Conservation (phyloP, 1,140 invertebrate species). For the Pseudomyrmex gracilis region DNA sequence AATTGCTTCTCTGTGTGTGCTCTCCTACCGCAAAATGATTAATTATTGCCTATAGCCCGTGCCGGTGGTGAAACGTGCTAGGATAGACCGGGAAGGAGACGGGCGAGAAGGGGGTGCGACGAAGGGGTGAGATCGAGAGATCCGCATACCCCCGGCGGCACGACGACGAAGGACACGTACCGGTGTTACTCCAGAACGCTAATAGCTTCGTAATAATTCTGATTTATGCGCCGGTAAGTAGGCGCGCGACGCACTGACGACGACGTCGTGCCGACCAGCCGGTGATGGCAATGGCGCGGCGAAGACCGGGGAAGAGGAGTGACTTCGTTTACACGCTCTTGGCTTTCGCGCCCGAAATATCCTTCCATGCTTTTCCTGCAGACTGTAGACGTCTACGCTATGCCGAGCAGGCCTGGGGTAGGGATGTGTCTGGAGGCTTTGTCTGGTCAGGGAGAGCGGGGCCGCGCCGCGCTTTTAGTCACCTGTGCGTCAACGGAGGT, state of each 20-base stretch:
- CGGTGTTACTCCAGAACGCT: slow-evolving; percentile 80
- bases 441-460: slow-evolving; percentile 62
- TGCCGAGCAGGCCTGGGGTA: slow-evolving; percentile 31
- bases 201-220: slow-evolving; percentile 83
- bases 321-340: slow-evolving; percentile 76
- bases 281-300: slow-evolving; percentile 33
- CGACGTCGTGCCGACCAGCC: slow-evolving; percentile 60
- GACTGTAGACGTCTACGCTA: slow-evolving; percentile 68
- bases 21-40: slow-evolving; percentile 77
- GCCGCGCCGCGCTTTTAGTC: slow-evolving; percentile 47
- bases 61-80: slow-evolving; percentile 64
- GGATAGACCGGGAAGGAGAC: slow-evolving; percentile 17
- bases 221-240: slow-evolving; percentile 81
- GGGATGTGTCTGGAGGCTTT: slow-evolving; percentile 62
- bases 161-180: slow-evolving; percentile 78
- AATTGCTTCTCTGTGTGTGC: slow-evolving; percentile 46
- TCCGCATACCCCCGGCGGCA: slow-evolving; percentile 57
- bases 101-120: background rate
- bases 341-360: slow-evolving; percentile 75
- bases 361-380: slow-evolving; percentile 64
- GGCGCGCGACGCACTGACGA: slow-evolving; percentile 66
- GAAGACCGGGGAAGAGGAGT: slow-evolving; percentile 46
- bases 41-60: slow-evolving; percentile 81
- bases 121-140: slow-evolving; percentile 57
- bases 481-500: slow-evolving; percentile 60